Evolutionary conservation across 2,888 invertebrate genomes (phyloP).

Genomic region (Zeuzera pyrina): DNA sequence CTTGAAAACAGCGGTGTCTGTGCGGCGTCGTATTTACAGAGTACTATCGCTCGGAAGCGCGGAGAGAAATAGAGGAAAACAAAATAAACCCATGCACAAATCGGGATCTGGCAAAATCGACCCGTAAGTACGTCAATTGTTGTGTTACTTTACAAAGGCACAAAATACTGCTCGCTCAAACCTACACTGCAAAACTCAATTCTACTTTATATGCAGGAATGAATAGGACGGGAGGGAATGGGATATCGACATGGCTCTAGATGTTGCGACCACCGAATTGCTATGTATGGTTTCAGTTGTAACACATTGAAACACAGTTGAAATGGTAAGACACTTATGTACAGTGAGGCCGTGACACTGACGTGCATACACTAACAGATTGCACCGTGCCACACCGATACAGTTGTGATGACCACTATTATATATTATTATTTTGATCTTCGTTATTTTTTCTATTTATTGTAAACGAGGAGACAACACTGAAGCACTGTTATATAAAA

Average conservation of each 20-base stretch:
- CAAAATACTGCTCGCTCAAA: constrained; percentile 15
- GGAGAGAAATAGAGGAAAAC: constrained; percentile 18
- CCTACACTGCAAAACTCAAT: constrained; percentile 39
- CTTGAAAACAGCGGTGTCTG: constrained; percentile 41
- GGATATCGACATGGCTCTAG: constrained; percentile 47
- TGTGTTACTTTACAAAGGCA: constrained; percentile 35
- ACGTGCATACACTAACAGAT: constrained; percentile 41
- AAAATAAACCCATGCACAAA: constrained; percentile 59
- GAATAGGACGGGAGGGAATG: constrained; percentile 16
- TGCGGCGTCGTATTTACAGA: constrained; percentile 25
- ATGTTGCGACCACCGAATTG: constrained; percentile 53
- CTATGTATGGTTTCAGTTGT: neutral
- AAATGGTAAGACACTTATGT: constrained; percentile 9
- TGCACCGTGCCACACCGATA: constrained; percentile 58
- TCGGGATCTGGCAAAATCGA: constrained; percentile 47
- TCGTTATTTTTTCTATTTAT: constrained; percentile 6
- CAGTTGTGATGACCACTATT: constrained; percentile 65
- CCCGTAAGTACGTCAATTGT: constrained; percentile 39
- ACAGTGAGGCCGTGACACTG: constrained; percentile 23
- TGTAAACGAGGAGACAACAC: constrained; percentile 47
- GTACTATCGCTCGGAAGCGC: constrained; percentile 34
- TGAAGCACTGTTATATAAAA: no score
- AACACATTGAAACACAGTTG: neutral
- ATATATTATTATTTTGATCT: constrained; percentile 16
- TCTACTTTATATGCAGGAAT: constrained; percentile 24